These are phyloP conservation scores for Hyposoter didymator DNA, from an alignment of 2,888 invertebrate genomes.

Conservation along the genomic window DNA sequence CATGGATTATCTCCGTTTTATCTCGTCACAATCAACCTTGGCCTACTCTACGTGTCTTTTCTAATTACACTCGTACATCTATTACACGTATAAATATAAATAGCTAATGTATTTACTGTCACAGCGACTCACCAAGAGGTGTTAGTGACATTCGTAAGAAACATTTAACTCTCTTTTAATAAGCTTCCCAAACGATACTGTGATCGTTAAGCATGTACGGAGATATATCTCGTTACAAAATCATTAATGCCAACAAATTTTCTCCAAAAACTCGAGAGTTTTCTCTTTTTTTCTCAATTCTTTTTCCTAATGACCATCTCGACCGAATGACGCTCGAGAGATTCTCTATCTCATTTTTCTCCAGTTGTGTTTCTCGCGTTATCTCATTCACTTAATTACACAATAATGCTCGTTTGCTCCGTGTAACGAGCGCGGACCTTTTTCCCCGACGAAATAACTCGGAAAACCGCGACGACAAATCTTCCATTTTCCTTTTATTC, in stretches of 20 bases:
- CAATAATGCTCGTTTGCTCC: conserved; percentile 17
- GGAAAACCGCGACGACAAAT: not conserved
- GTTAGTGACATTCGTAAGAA: conserved; percentile 29
- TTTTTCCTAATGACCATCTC: conserved; percentile 52
- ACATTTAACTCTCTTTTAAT: conserved; percentile 25
- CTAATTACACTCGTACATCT: not conserved
- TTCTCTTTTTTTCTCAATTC: conserved; percentile 44
- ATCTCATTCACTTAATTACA: conserved; percentile 44
- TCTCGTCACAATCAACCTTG: conserved; percentile 62
- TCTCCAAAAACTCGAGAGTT: conserved; percentile 39
- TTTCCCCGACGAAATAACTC: not conserved
- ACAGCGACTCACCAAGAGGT: conserved; percentile 10
- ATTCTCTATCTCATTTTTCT: conserved; percentile 40
- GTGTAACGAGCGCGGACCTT: conserved; percentile 10
- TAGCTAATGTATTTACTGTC: not conserved
- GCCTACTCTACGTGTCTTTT: conserved; percentile 38
- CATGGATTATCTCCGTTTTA: conserved; percentile 43
- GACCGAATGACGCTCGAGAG: conserved; percentile 12
- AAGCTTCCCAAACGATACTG: conserved; percentile 31
- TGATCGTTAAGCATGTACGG: not conserved
- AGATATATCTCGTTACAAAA: conserved; percentile 33
- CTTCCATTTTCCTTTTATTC: not conserved
- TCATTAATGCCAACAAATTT: conserved; percentile 42
- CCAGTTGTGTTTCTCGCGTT: not conserved
- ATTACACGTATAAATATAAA: not conserved